Base-by-base conservation (phyloP, 2,797 vertebrate species). In the Fistularia commersonii region DNA sequence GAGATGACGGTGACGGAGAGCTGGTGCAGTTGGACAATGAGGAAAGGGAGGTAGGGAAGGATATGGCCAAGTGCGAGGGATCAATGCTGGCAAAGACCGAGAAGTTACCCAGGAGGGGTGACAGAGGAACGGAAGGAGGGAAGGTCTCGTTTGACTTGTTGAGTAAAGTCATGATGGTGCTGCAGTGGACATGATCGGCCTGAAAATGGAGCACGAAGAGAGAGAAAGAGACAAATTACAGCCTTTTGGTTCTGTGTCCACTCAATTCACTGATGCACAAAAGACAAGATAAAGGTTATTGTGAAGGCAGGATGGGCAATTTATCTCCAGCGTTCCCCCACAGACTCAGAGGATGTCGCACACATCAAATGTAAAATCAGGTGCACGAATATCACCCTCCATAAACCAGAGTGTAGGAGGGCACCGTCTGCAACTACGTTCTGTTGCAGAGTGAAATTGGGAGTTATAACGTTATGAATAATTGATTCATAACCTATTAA, bases 11-110 rank as follows among this genome's bases (percentile, higher is more conserved):
- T 0, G 72, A 12, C 0, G 57, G 40, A 3, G 74, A 9, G 49
- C 51, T 50, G 33, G 79, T 84, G 80, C 88, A 89, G 80, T 87
- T 88, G 13, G 83, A 64, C 34, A 77, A 62, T 0, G 60, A 47
- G 38, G 64, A 49, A 45, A 73, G 54, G 3, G 76, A 59, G 51
- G 71, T 11, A 48, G 72, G 51, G 37, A 63, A 69, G 61, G 77
- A 59, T 7, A 13, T 1, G 8, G 48, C 41, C 11, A 72, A 70
- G 64, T 58, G 41, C 1, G 66, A 67, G 10, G 72, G 81, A 41
- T 69, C 79, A 33, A 59, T 42, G 44, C 74, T 49, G 60, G 72
- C 41, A 44, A 76, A 64, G 41, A 57, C 1, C 14, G 84, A 82
- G 45, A 67, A 46, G 46, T 78, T 69, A 48, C 57, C 55, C 31